Conservation (phyloP, 2,113 vertebrate genomes). For the Ceyx melanurus region DNA sequence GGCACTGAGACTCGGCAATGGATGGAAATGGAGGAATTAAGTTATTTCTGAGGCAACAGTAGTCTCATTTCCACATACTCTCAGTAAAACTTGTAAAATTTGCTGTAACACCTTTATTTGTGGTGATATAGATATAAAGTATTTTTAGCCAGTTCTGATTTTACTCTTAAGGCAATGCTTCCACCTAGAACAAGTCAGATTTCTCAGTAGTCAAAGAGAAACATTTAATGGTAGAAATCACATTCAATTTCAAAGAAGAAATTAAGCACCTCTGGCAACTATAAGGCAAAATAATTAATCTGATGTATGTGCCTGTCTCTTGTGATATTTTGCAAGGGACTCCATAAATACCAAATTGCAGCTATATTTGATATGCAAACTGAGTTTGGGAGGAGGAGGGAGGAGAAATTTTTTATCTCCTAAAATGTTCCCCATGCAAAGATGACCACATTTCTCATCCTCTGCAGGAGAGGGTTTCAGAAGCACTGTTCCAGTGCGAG, state of each 20-base stretch:
- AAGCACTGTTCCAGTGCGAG: neutral
- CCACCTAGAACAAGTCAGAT: neutral
- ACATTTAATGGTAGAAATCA: neutral
- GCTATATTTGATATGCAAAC: neutral
- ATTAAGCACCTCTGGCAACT: neutral
- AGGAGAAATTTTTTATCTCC: neutral
- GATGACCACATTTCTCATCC: neutral
- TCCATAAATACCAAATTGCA: neutral
- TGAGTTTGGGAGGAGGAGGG: neutral
- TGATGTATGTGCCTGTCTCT: neutral
- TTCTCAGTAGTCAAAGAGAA: neutral
- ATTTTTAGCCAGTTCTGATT: neutral
- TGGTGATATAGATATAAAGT: neutral
- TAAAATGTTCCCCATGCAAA: neutral
- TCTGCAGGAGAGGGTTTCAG: neutral
- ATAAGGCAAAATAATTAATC: neutral
- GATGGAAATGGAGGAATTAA: too few species aligned
- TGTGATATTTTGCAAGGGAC: constrained; percentile 1
- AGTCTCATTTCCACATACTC: neutral
- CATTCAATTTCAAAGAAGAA: neutral
- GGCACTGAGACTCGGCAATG: neutral
- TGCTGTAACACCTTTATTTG: neutral
- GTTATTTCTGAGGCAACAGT: neutral
- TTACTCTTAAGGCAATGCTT: neutral
- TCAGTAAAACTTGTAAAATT: neutral